phyloP scores from a whole-genome alignment of 2,888 invertebrate species.

The Erynnis tages region DNA sequence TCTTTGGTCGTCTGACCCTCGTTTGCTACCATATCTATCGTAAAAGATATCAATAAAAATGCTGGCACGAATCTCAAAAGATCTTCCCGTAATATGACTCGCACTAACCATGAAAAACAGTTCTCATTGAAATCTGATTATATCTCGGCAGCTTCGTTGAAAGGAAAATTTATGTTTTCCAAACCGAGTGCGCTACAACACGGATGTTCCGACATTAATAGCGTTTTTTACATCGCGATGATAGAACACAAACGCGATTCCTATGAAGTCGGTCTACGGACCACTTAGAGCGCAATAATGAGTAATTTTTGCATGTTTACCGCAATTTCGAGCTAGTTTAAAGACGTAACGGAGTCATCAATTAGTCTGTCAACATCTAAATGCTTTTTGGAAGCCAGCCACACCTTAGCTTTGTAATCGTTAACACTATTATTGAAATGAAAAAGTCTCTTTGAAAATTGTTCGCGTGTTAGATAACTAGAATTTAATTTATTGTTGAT shows the following conservation, averaged over 20 bases:
- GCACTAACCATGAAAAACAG: neutral
- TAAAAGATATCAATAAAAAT: too few species aligned
- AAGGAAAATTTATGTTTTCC: constrained; percentile 10
- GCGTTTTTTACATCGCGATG: constrained; percentile 5
- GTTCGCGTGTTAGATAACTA: too few species aligned
- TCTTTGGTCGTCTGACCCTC: too few species aligned
- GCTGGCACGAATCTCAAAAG: too few species aligned
- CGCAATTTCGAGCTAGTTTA: neutral
- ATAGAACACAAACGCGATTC: neutral
- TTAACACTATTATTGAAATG: neutral
- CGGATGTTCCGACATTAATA: constrained; percentile 14
- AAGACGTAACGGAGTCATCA: constrained; percentile 2
- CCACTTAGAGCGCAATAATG: neutral
- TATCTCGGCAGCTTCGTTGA: constrained; percentile 1
- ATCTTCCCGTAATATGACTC: neutral
- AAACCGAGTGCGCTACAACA: constrained; percentile 5
- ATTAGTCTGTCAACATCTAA: neutral
- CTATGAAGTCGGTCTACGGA: neutral
- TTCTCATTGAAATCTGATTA: constrained; percentile 12
- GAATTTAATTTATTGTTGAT: too few species aligned
- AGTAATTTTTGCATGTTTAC: neutral
- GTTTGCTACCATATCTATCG: too few species aligned
- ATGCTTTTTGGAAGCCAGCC: neutral
- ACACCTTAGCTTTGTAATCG: neutral
- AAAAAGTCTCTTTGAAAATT: too few species aligned